These are phyloP conservation scores for Tapirus terrestris DNA, from an alignment of 2,113 vertebrate genomes.

Conservation along the genomic window DNA sequence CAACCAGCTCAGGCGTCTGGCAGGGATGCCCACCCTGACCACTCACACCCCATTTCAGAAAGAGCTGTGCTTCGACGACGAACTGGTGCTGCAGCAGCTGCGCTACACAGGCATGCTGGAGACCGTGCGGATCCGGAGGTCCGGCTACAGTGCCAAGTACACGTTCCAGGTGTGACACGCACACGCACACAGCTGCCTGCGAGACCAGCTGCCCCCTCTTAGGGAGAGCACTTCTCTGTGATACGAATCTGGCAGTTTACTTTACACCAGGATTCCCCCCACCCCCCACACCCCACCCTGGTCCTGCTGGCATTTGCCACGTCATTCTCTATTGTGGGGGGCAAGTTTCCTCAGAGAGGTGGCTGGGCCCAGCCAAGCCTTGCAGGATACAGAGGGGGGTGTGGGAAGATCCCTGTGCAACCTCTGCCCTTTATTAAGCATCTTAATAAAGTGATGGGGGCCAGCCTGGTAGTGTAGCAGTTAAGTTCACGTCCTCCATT, in stretches of 20 bases:
- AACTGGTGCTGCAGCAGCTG: slow-evolving; percentile 95
- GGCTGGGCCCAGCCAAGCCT: background rate
- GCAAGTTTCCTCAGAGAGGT: background rate
- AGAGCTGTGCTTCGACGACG: slow-evolving; percentile 95
- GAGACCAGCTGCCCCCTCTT: fast-evolving
- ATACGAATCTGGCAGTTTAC: background rate
- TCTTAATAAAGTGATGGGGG: background rate
- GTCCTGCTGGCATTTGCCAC: background rate
- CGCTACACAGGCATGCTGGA: slow-evolving; percentile 99
- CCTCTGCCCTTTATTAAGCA: background rate
- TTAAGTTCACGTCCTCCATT: too few relatives aligned
- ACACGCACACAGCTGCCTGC: fast-evolving
- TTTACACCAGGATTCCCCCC: too few relatives aligned
- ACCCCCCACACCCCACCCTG: too few relatives aligned
- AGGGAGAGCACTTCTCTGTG: background rate
- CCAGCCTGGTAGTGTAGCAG: too few relatives aligned
- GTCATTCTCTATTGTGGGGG: background rate
- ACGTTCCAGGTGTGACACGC: slow-evolving; percentile 92
- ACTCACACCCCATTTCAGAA: slow-evolving; percentile 85
- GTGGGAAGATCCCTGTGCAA: background rate
- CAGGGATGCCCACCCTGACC: background rate
- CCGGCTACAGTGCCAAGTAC: slow-evolving; percentile 98
- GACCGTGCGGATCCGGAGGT: slow-evolving; percentile 96
- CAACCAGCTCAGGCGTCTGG: fast-evolving
- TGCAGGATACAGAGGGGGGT: background rate